These are phyloP conservation scores for Pavo muticus DNA, from an alignment of 2,113 vertebrate genomes.

Conservation along the genomic window DNA sequence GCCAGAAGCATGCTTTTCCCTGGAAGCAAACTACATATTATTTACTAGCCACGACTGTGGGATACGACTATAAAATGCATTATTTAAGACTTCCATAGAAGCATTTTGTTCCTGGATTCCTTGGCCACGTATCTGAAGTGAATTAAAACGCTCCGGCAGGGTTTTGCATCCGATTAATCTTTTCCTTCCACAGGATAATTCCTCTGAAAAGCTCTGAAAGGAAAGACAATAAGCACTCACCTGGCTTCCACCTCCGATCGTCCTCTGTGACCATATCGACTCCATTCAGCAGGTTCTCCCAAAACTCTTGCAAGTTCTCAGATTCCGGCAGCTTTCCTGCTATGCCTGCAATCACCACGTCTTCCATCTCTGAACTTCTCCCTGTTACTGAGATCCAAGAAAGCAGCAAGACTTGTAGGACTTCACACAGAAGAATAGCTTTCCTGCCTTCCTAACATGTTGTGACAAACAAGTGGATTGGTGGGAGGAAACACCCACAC, in stretches of 20 bases:
- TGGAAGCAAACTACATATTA: background rate
- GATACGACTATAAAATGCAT: background rate
- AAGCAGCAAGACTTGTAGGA: slow-evolving; percentile 8
- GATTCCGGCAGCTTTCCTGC: slow-evolving; percentile 94
- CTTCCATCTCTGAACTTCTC: slow-evolving; percentile 85
- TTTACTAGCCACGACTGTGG: background rate
- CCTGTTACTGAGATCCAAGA: slow-evolving; percentile 50
- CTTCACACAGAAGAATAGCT: background rate
- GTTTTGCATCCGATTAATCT: background rate
- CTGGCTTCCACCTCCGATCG: slow-evolving; percentile 93
- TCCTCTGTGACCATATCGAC: slow-evolving; percentile 98
- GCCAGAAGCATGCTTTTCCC: background rate
- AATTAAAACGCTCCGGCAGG: background rate
- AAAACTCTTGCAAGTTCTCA: slow-evolving; percentile 93
- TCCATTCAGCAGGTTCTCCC: slow-evolving; percentile 92
- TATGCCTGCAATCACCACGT: slow-evolving; percentile 94
- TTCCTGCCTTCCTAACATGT: background rate
- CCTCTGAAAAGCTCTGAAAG: background rate
- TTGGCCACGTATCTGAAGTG: background rate
- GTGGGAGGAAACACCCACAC: slow-evolving; percentile 51
- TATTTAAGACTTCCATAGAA: background rate
- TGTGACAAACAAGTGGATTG: background rate
- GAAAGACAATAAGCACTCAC: slow-evolving; percentile 69
- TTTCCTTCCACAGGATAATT: background rate
- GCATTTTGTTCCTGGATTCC: background rate